Evolutionary conservation across 2,113 vertebrate genomes (phyloP).

Genomic region (Macquaria ambigua): DNA sequence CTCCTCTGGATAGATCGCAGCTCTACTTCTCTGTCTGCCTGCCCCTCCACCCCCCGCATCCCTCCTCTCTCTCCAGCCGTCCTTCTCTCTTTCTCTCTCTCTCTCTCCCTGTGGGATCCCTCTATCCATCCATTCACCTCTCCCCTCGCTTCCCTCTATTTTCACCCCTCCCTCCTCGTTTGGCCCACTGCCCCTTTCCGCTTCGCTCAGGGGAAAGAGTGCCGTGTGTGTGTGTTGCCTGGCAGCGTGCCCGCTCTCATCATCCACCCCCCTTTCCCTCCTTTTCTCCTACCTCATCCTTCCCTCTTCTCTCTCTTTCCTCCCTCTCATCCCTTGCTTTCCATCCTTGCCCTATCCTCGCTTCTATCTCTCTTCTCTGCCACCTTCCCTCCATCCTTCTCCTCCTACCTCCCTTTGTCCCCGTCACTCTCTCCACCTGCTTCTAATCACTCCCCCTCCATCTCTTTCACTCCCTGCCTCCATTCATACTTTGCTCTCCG

Average conservation of each 20-base stretch:
- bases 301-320: conserved; percentile 26
- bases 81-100: conserved; percentile 26
- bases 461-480: conserved; percentile 63
- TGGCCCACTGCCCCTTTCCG: conserved; percentile 75
- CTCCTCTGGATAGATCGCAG: conserved; percentile 45
- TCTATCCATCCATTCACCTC: conserved; percentile 56
- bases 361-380: background rate
- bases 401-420: conserved; percentile 38
- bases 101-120: conserved; percentile 55
- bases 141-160: conserved; percentile 35
- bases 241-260: conserved; percentile 65
- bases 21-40: conserved; percentile 13
- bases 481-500: conserved; percentile 65
- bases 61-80: background rate
- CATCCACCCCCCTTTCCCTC: conserved; percentile 14
- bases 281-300: conserved; percentile 21
- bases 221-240: conserved; percentile 60
- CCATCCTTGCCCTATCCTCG: conserved; percentile 12
- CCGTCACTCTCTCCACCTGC: conserved; percentile 63
- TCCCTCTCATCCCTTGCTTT: conserved; percentile 85
- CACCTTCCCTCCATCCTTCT: conserved; percentile 34
- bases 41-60: background rate
- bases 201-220: conserved; percentile 62
- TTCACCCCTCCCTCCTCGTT: conserved; percentile 62
- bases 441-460: conserved; percentile 68